phyloP scores from a whole-genome alignment of 2,113 vertebrate genomes.

The Alouatta palliata region DNA sequence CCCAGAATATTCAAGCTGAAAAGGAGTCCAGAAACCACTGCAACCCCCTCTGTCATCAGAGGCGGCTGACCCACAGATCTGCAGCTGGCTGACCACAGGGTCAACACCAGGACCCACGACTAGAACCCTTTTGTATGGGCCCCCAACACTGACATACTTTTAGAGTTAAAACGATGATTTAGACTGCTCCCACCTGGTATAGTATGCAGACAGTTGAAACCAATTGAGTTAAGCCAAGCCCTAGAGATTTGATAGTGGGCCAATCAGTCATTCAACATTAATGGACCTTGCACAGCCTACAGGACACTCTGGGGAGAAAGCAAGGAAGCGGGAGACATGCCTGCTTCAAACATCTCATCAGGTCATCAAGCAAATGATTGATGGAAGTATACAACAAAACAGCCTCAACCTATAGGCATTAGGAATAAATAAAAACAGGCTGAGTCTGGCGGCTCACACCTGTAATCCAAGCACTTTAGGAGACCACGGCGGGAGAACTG shows the following conservation, averaged over 20 bases:
- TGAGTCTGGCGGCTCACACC: neutral
- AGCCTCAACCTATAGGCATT: neutral
- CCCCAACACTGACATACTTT: neutral
- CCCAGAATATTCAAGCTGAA: neutral
- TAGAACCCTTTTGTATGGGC: neutral
- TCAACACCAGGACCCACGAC: neutral
- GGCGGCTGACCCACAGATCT: neutral
- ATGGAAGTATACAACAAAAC: neutral
- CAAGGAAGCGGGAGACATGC: neutral
- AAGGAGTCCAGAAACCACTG: neutral
- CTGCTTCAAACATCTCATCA: neutral
- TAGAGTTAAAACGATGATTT: neutral
- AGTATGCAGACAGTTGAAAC: conserved; percentile 41
- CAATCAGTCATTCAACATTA: conserved; percentile 43
- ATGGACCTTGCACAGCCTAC: neutral
- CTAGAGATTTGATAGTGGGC: neutral
- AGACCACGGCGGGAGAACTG: neutral
- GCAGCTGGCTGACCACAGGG: neutral
- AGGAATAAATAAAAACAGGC: neutral
- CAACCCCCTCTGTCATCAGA: neutral
- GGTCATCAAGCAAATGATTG: accelerated
- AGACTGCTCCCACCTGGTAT: neutral
- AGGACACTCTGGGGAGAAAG: neutral
- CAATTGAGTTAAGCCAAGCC: neutral
- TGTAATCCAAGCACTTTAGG: neutral